Evolutionary conservation across 2,797 vertebrate genomes (phyloP).

Genomic region (Parotocinclus haroldoi): DNA sequence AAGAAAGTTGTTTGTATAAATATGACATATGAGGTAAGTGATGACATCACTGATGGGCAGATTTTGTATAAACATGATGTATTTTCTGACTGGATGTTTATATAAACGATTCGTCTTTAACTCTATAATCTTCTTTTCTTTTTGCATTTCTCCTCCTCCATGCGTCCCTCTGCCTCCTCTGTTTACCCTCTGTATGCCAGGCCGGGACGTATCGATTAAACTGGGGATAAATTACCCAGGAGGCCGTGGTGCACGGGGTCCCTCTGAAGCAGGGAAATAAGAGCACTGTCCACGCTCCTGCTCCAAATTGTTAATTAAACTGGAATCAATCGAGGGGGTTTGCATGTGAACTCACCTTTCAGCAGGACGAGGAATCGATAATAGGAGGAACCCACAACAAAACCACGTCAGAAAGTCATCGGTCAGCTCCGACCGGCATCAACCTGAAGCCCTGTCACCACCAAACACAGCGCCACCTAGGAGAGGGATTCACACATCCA

Average conservation of each 20-base stretch:
- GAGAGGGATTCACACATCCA: too few species aligned
- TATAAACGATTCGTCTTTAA: too few species aligned
- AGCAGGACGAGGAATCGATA: conserved; percentile 62
- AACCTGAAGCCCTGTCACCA: background rate
- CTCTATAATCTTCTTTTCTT: too few species aligned
- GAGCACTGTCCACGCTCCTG: conserved; percentile 70
- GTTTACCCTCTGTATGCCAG: conserved; percentile 69
- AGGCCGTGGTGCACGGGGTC: conserved; percentile 51
- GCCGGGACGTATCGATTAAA: conserved; percentile 74
- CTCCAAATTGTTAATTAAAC: conserved; percentile 98
- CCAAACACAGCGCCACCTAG: too few species aligned
- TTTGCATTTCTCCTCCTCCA: conserved; percentile 37
- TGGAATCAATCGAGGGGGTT: conserved; percentile 90
- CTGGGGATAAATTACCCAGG: conserved; percentile 73
- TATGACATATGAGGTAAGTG: too few species aligned
- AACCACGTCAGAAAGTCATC: conserved; percentile 23
- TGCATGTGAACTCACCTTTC: conserved; percentile 73
- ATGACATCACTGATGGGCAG: too few species aligned
- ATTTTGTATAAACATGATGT: too few species aligned
- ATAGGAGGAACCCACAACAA: conserved; percentile 58
- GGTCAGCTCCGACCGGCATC: conserved; percentile 1
- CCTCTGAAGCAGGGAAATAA: conserved; percentile 55
- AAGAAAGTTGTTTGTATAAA: too few species aligned
- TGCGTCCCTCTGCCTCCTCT: conserved; percentile 72
- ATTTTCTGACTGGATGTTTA: too few species aligned